Conservation (phyloP, 64 coral and sea anemone species). For the Cladopsammia gracilis region DNA sequence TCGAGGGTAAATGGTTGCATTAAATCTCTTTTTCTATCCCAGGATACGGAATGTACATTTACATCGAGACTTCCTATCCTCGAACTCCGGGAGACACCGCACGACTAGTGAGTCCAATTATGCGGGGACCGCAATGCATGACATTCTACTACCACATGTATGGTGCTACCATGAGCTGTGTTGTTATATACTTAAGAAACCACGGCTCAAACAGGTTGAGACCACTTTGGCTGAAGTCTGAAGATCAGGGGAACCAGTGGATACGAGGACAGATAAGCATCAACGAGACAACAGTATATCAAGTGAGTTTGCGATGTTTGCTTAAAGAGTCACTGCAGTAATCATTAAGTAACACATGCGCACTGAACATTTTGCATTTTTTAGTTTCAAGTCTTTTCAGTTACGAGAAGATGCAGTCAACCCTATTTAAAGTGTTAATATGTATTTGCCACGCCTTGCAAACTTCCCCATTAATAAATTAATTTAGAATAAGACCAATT, state of each 20-base stretch:
- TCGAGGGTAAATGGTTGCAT: too few species aligned
- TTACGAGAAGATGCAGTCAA: too few species aligned
- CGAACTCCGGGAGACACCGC: slow-evolving; percentile 37
- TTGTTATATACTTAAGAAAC: slow-evolving; percentile 14
- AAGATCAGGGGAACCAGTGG: slow-evolving; percentile 43
- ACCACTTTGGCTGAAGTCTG: slow-evolving; percentile 51
- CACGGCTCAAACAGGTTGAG: neutral
- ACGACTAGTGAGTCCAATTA: slow-evolving; percentile 34
- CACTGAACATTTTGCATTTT: too few species aligned
- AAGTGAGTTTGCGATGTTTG: neutral
- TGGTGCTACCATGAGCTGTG: slow-evolving; percentile 37
- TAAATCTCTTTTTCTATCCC: neutral
- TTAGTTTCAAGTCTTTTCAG: too few species aligned
- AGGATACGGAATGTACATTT: slow-evolving; percentile 30
- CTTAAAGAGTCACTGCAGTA: too few species aligned
- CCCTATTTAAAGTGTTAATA: too few species aligned
- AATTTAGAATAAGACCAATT: too few species aligned
- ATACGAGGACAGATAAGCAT: slow-evolving; percentile 30
- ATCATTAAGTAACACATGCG: too few species aligned
- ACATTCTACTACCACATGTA: slow-evolving; percentile 72
- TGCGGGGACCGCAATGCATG: slow-evolving; percentile 67
- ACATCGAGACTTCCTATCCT: slow-evolving; percentile 49
- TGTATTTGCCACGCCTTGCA: too few species aligned
- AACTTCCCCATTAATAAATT: too few species aligned
- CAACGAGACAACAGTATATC: neutral